A percentile compares a stretch with the other conserved stretches of the same genome.
phyloP scores from a whole-genome alignment of 92 coral and sea anemone genomes.

The Umimayanthus chanpuru region DNA sequence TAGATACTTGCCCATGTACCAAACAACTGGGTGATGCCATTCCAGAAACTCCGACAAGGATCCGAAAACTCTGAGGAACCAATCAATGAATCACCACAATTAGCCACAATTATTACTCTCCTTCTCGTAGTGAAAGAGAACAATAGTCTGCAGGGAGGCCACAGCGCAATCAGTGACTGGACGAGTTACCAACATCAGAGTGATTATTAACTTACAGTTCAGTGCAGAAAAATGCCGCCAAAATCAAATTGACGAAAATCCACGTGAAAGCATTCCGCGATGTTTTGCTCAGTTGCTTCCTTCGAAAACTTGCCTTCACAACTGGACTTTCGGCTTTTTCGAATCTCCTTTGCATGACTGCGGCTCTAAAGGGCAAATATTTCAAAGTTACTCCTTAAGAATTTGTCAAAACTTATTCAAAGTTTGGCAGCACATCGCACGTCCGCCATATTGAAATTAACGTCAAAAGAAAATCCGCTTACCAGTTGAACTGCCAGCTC shows the following conservation, averaged over 20 bases:
- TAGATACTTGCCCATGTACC: slow-evolving; percentile 77
- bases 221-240: slow-evolving; percentile 71
- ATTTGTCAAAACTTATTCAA: neutral
- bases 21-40: slow-evolving; percentile 77
- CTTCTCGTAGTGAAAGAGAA: too few species aligned
- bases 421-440: too few species aligned
- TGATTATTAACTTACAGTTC: slow-evolving; percentile 74
- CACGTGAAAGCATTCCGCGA: slow-evolving; percentile 90
- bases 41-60: slow-evolving; percentile 73
- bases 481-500: neutral
- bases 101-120: too few species aligned
- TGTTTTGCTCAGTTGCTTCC: slow-evolving; percentile 69
- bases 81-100: neutral
- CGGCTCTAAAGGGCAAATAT: neutral
- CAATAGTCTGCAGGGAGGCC: too few species aligned
- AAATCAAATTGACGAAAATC: slow-evolving; percentile 78
- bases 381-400: neutral
- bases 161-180: too few species aligned
- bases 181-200: too few species aligned
- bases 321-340: slow-evolving; percentile 75
- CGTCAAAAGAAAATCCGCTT: slow-evolving; percentile 16
- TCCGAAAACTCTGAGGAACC: slow-evolving; percentile 68
- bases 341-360: slow-evolving; percentile 68
- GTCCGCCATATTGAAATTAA: slow-evolving; percentile 20
- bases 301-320: slow-evolving; percentile 66